Conservation (phyloP, 2,888 invertebrate genomes). For the Orchesella flavescens region DNA sequence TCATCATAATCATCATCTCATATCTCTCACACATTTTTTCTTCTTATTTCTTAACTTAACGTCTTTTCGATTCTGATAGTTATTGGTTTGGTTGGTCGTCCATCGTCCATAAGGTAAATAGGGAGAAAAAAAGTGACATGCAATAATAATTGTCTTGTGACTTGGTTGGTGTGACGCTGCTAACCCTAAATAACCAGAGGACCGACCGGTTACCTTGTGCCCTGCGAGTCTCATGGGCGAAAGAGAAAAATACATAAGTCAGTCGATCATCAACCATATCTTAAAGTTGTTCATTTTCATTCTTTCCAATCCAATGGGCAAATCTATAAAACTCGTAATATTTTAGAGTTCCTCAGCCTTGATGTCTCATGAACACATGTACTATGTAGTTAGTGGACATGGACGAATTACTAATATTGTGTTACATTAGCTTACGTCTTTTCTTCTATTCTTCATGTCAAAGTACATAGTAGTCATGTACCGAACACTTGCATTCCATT, state of each 20-base stretch:
- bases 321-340: constrained; percentile 17
- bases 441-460: constrained; percentile 2
- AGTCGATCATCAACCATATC: not conserved
- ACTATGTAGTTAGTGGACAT: constrained; percentile 41
- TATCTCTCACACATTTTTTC: too few species aligned
- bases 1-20: too few species aligned
- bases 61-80: not conserved
- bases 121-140: too few species aligned
- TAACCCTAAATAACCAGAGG: constrained; percentile 10
- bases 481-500: constrained; percentile 8
- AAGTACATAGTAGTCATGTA: too few species aligned
- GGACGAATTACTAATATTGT: constrained; percentile 49
- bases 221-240: constrained; percentile 34
- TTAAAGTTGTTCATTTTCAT: not conserved
- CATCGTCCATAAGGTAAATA: too few species aligned
- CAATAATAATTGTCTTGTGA: too few species aligned
- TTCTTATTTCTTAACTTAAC: too few species aligned
- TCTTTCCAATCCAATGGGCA: not conserved
- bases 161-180: not conserved
- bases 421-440: constrained; percentile 1
- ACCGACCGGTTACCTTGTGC: constrained; percentile 10
- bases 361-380: constrained; percentile 56
- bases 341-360: constrained; percentile 35
- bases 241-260: not conserved
- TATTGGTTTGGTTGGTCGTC: too few species aligned